phyloP scores from a whole-genome alignment of 2,888 invertebrate species.

The Asteroscopus sphinx region DNA sequence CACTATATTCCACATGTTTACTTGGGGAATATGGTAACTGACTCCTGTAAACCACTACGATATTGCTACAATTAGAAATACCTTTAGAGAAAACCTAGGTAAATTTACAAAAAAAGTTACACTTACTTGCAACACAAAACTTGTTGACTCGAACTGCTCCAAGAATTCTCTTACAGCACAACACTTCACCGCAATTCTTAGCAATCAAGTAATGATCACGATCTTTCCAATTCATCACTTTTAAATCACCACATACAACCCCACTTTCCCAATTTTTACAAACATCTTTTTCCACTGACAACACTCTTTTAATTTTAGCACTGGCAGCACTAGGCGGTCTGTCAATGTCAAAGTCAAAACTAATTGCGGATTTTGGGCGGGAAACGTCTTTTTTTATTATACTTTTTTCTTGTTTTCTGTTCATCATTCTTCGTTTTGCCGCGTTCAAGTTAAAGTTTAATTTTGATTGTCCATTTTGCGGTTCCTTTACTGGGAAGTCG shows the following conservation, averaged over 20 bases:
- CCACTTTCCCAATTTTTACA: slow-evolving; percentile 73
- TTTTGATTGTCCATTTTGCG: slow-evolving; percentile 31
- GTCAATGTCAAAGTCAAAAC: slow-evolving; percentile 67
- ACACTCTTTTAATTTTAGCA: slow-evolving; percentile 57
- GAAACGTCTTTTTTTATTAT: slow-evolving; percentile 58
- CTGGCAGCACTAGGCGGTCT: slow-evolving; percentile 77
- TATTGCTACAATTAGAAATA: too few species aligned
- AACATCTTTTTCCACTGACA: slow-evolving; percentile 64
- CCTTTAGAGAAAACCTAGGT: too few species aligned
- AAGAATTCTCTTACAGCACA: slow-evolving; percentile 71
- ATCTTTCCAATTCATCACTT: slow-evolving; percentile 70
- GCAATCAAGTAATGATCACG: slow-evolving; percentile 76
- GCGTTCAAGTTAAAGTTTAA: slow-evolving; percentile 75
- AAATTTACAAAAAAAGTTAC: too few species aligned
- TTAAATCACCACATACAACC: slow-evolving; percentile 76
- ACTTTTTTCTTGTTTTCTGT: slow-evolving; percentile 69
- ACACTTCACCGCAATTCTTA: slow-evolving; percentile 80
- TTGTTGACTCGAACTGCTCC: slow-evolving; percentile 71
- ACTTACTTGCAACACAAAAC: slow-evolving; percentile 77
- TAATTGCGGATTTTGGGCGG: slow-evolving; percentile 70
- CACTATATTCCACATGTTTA: too few species aligned
- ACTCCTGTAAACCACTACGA: too few species aligned
- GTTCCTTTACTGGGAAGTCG: slow-evolving; percentile 55
- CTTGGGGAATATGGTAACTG: too few species aligned
- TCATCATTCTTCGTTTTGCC: slow-evolving; percentile 74